phyloP scores from a whole-genome alignment of 2,888 invertebrate species.

The Drosophila koepferae region DNA sequence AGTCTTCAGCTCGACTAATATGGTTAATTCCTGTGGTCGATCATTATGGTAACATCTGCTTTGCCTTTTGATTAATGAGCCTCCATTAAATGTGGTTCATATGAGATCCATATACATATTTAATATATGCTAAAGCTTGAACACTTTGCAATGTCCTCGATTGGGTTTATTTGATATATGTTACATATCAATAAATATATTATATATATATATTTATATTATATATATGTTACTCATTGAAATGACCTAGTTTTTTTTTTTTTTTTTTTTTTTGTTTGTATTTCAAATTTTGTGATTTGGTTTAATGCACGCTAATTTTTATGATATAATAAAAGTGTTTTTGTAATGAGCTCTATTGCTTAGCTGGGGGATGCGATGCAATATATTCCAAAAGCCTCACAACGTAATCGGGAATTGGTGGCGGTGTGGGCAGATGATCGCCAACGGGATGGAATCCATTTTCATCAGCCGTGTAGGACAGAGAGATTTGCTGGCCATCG shows the following conservation, averaged over 20 bases:
- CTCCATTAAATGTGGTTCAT: slow-evolving; percentile 31
- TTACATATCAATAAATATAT: not conserved
- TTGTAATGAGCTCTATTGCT: not conserved
- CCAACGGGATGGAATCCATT: slow-evolving; percentile 86
- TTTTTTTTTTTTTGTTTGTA: slow-evolving; percentile 12
- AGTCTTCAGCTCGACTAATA: slow-evolving; percentile 46
- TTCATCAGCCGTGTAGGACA: slow-evolving; percentile 87
- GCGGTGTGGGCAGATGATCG: slow-evolving; percentile 85
- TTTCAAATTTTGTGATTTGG: slow-evolving; percentile 26
- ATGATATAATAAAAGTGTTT: not conserved
- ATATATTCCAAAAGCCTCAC: slow-evolving; percentile 86
- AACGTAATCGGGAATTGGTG: slow-evolving; percentile 86
- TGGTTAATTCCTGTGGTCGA: slow-evolving; percentile 59
- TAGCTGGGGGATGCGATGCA: slow-evolving; percentile 76
- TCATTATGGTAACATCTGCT: slow-evolving; percentile 30
- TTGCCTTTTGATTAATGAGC: slow-evolving; percentile 64
- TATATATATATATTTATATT: not conserved
- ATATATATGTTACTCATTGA: slow-evolving; percentile 3
- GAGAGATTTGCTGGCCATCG: slow-evolving; percentile 84
- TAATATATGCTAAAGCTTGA: slow-evolving; percentile 4
- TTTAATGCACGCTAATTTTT: slow-evolving; percentile 41
- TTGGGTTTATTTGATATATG: not conserved
- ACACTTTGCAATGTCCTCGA: not conserved
- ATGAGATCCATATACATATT: slow-evolving; percentile 14
- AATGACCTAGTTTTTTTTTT: slow-evolving; percentile 8